phyloP scores from a whole-genome alignment of 2,888 invertebrate genomes.

The Hirtodrosophila trivittata region DNA sequence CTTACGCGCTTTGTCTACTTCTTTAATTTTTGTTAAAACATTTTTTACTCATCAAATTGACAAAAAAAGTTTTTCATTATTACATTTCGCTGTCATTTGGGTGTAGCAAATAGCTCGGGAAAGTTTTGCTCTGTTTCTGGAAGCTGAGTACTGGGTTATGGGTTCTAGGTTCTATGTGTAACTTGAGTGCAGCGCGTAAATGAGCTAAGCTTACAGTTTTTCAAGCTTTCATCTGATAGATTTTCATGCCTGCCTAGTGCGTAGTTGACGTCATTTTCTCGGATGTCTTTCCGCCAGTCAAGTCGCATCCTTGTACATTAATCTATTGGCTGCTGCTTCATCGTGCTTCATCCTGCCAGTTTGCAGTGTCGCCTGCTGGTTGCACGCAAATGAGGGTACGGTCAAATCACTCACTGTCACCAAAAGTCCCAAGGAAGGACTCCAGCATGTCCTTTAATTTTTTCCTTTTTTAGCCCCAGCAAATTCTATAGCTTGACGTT shows the following conservation, averaged over 20 bases:
- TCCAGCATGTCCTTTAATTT: constrained; percentile 75
- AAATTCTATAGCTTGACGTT: constrained; percentile 72
- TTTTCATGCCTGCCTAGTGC: constrained; percentile 52
- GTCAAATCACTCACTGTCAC: constrained; percentile 82
- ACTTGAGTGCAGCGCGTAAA: constrained; percentile 70
- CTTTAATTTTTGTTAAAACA: constrained; percentile 55
- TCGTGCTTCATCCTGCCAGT: constrained; percentile 34
- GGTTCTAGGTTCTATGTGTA: constrained; percentile 49
- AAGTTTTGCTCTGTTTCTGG: constrained; percentile 52
- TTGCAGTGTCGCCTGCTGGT: constrained; percentile 26
- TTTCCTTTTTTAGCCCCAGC: constrained; percentile 43
- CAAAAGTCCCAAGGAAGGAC: constrained; percentile 74
- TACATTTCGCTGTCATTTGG: constrained; percentile 82
- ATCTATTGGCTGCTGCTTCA: constrained; percentile 58
- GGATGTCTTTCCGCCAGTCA: constrained; percentile 44
- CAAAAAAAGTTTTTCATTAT: constrained; percentile 83
- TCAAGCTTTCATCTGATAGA: constrained; percentile 30
- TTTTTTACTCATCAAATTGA: constrained; percentile 82
- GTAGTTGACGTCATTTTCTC: constrained; percentile 67
- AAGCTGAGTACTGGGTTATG: too few relatives aligned
- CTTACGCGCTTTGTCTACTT: constrained; percentile 12
- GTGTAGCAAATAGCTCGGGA: constrained; percentile 73
- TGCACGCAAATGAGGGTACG: constrained; percentile 80
- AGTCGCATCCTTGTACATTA: constrained; percentile 73
- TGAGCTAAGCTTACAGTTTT: constrained; percentile 49